Percentiles rank a stretch among this genome's conserved stretches.
Conservation (phyloP, 1,140 invertebrate genomes). For the Cepaea nemoralis region DNA sequence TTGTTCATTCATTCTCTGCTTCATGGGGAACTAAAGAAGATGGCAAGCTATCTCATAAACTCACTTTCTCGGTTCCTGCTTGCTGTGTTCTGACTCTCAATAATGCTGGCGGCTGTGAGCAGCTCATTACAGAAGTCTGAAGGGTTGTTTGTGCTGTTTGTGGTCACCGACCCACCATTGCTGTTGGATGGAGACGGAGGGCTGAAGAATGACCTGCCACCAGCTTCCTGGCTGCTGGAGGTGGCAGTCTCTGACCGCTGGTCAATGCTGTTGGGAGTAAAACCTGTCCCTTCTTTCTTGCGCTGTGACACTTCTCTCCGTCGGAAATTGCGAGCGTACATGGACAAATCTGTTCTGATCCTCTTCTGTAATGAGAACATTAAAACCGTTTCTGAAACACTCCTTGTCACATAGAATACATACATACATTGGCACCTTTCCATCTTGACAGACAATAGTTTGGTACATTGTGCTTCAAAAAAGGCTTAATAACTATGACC, state of each 20-base stretch:
- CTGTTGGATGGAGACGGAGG: conserved; percentile 7
- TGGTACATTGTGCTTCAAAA: too few relatives aligned
- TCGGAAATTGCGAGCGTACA: conserved; percentile 47
- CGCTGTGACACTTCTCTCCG: conserved; percentile 39
- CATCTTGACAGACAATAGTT: too few relatives aligned
- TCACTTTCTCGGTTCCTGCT: not conserved
- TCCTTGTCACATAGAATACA: too few relatives aligned
- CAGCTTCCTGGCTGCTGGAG: not conserved
- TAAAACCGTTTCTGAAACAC: too few relatives aligned
- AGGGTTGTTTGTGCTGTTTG: conserved; percentile 1
- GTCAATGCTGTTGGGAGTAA: not conserved
- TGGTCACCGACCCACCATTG: not conserved
- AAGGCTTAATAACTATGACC: too few relatives aligned
- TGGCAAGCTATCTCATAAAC: not conserved
- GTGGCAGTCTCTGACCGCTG: conserved; percentile 6
- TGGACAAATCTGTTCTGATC: conserved; percentile 45
- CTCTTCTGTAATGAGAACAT: conserved; percentile 37
- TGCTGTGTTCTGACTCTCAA: conserved; percentile 42
- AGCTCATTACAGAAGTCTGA: conserved; percentile 46
- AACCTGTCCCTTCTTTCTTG: conserved; percentile 30
- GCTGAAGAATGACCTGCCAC: not conserved
- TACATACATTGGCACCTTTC: too few relatives aligned
- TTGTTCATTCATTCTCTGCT: too few relatives aligned
- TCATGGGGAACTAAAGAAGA: too few relatives aligned
- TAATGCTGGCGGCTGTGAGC: conserved; percentile 46